Base-by-base conservation (phyloP, 2,888 invertebrate genomes). In the Gandaritis pyraliata region DNA sequence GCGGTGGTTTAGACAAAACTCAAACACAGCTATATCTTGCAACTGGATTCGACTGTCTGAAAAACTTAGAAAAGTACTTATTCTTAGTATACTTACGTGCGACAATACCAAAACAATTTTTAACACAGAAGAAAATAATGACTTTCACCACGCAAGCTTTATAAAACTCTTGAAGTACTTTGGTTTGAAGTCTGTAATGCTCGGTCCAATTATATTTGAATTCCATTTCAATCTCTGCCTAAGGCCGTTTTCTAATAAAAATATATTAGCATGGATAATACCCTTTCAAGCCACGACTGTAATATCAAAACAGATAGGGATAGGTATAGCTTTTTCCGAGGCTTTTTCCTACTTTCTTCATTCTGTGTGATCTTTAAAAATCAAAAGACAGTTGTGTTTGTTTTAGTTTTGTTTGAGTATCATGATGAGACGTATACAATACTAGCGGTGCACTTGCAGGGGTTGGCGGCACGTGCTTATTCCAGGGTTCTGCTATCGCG, bases 401-500 rank as follows among this genome's bases (percentile, higher is more conserved):
- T 62, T 39, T 50, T 38, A 61, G 23, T 45, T 51, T 52, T 62
- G 62, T 64, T 61, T 63, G 61, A 47, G 54, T 57, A 60, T 66
- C 54, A 71, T 67, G 64, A 54, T 59, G 57, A 62, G 61, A 54
- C 58, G 69, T 66, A 68, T 69, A 71, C 71, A 71, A 64, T 65
- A 66, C 52, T 61, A 59, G 58, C 49, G 71, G 68, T 80, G 75
- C 79, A 76, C 69, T 77, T 81, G 76, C 79, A 77, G 71, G 70
- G 68, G 59, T 46, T 60, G 54, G 57, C 50, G 68, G 86, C 79
- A 78, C 89, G 89, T 90, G 89, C 89, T 87, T 70, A 87, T 85
- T 83, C 77, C 78, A 76, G 72, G 76, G 81, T 88, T 85, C 67
- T 80, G 79, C 81, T 88, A 90, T 90, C 88, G 81, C 83, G 70